A percentile compares a stretch with the other conserved stretches of the same genome.
These are phyloP conservation scores for Papilio demoleus DNA, from an alignment of 2,888 invertebrate species.

Conservation along the genomic window DNA sequence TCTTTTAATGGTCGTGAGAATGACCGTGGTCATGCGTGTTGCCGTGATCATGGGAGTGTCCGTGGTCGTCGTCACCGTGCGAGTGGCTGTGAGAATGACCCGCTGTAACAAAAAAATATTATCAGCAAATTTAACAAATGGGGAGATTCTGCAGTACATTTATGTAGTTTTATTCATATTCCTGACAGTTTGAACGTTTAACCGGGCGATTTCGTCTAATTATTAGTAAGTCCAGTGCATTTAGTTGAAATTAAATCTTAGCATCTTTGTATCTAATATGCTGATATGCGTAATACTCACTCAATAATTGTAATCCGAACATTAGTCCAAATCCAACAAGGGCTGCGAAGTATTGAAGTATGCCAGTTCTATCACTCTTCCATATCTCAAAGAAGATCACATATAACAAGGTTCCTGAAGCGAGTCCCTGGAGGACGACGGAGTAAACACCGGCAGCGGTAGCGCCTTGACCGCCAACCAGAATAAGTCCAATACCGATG, in stretches of 20 bases:
- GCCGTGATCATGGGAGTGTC: constrained; percentile 55
- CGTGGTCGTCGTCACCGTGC: constrained; percentile 53
- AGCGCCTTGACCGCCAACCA: constrained; percentile 84
- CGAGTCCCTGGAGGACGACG: constrained; percentile 91
- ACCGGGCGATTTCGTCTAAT: too few relatives aligned
- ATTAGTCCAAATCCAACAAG: constrained; percentile 88
- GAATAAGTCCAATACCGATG: constrained; percentile 88
- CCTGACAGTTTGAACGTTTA: too few relatives aligned
- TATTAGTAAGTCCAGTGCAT: too few relatives aligned
- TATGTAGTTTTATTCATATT: too few relatives aligned
- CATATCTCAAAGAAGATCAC: constrained; percentile 98
- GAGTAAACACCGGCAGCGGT: constrained; percentile 85
- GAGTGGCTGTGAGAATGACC: constrained; percentile 67
- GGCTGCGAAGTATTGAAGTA: constrained; percentile 86
- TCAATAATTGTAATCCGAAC: constrained; percentile 86
- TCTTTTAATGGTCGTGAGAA: constrained; percentile 43
- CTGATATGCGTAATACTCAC: constrained; percentile 78
- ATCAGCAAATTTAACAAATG: too few relatives aligned
- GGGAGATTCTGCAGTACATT: too few relatives aligned
- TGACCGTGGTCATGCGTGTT: constrained; percentile 30
- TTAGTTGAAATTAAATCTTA: too few relatives aligned
- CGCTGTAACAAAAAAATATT: constrained; percentile 59
- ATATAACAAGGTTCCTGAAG: constrained; percentile 96
- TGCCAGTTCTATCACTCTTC: constrained; percentile 81
- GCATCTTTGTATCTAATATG: too few relatives aligned